These are phyloP conservation scores for Halcyon senegalensis DNA, from an alignment of 2,113 vertebrate genomes.

Conservation along the genomic window DNA sequence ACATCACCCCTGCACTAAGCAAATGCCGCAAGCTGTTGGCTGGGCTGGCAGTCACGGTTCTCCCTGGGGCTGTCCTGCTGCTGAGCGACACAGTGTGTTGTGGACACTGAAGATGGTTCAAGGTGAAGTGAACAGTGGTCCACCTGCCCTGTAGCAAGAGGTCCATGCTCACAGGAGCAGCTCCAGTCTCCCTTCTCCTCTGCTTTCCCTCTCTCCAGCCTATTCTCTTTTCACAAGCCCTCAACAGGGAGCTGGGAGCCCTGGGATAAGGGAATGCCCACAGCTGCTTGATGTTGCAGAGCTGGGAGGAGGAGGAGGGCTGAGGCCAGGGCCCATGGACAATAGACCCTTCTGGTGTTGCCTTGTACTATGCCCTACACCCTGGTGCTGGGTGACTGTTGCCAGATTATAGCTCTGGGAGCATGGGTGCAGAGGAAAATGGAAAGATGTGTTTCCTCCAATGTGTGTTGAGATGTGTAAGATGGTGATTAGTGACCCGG, in stretches of 20 bases:
- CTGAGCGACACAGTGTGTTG: rapidly evolving
- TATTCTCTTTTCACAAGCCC: neutral
- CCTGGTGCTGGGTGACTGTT: neutral
- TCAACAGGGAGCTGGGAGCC: neutral
- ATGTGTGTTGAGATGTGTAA: neutral
- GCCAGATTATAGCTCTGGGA: neutral
- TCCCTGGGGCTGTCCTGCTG: neutral
- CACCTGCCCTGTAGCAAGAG: rapidly evolving
- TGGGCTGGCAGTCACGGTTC: neutral
- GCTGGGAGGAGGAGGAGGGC: neutral
- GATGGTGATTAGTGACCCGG: neutral
- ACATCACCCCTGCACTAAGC: neutral
- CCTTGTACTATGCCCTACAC: rapidly evolving
- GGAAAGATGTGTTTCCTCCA: neutral
- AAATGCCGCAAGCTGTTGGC: neutral
- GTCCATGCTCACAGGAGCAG: neutral
- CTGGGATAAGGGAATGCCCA: neutral
- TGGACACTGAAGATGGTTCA: neutral
- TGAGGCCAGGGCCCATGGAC: rapidly evolving
- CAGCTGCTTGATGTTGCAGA: neutral
- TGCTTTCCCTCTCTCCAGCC: neutral
- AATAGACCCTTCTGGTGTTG: neutral
- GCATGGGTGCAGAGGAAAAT: neutral
- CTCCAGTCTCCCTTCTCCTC: neutral
- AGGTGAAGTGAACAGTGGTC: neutral